Conservation (phyloP, 2,888 invertebrate species). For the Andrena trimmerana region DNA sequence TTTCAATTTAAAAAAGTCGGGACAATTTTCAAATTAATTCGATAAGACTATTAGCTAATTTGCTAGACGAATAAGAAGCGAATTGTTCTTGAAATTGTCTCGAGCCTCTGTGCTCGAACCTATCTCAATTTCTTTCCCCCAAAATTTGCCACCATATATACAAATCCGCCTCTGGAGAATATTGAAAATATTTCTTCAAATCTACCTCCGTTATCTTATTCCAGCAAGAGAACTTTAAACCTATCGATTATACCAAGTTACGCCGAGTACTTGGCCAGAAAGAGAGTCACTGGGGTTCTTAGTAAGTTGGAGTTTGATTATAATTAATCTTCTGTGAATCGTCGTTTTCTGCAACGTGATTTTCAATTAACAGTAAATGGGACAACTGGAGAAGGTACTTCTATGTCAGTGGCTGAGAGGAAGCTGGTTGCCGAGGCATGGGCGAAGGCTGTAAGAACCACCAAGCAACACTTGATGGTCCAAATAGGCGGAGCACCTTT, state of each 20-base stretch:
- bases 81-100: no score
- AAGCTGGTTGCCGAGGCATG: constrained; percentile 89
- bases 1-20: no score
- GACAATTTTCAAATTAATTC: no score
- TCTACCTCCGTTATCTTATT: not conserved
- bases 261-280: constrained; percentile 88
- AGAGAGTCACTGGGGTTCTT: constrained; percentile 89
- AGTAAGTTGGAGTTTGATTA: constrained; percentile 85
- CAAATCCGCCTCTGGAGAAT: no score
- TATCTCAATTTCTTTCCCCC: no score
- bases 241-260: constrained; percentile 87
- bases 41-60: no score
- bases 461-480: constrained; percentile 88
- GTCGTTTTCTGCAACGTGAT: not conserved
- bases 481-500: constrained; percentile 91
- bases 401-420: constrained; percentile 89
- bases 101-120: no score
- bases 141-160: no score
- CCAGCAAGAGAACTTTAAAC: constrained; percentile 69
- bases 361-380: constrained; percentile 89
- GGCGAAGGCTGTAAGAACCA: constrained; percentile 87
- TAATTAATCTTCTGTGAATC: not conserved
- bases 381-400: constrained; percentile 92
- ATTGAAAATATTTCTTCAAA: no score
- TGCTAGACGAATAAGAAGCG: no score